phyloP scores from a whole-genome alignment of 1,140 invertebrate genomes.

The Colletes gigas region DNA sequence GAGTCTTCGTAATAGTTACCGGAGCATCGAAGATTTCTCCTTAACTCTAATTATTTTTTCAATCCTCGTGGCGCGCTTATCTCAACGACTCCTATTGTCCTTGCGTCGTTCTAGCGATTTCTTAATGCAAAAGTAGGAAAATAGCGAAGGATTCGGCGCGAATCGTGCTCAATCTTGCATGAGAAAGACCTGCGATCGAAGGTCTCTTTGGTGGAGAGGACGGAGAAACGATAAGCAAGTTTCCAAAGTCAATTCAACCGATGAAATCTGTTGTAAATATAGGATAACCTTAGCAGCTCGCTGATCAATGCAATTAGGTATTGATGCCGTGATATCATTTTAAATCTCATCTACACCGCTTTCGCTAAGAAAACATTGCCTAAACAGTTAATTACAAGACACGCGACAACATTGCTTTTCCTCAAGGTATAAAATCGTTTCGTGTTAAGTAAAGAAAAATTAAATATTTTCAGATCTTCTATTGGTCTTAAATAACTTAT shows the following conservation, averaged over 20 bases:
- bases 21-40: slow-evolving; percentile 50
- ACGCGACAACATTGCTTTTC: slow-evolving; percentile 3
- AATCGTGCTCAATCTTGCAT: slow-evolving; percentile 17
- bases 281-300: slow-evolving; percentile 11
- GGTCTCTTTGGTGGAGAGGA: slow-evolving; percentile 64
- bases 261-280: slow-evolving; percentile 3
- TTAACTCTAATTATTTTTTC: slow-evolving; percentile 53
- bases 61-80: slow-evolving; percentile 26
- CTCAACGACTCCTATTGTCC: slow-evolving; percentile 57
- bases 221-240: slow-evolving; percentile 70
- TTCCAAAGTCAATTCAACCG: slow-evolving; percentile 51
- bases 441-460: slow-evolving; percentile 26
- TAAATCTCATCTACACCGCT: background rate
- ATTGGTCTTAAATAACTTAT: background rate
- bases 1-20: slow-evolving; percentile 62
- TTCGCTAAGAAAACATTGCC: background rate
- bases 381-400: slow-evolving; percentile 43
- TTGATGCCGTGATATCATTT: background rate
- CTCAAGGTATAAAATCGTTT: background rate
- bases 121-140: slow-evolving; percentile 73
- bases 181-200: slow-evolving; percentile 13
- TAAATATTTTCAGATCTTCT: slow-evolving; percentile 3
- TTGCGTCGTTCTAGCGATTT: slow-evolving; percentile 50
- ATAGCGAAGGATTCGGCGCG: slow-evolving; percentile 63
- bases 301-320: background rate